phyloP scores from a whole-genome alignment of 2,797 vertebrate genomes.

The Lindbergichthys nudifrons region DNA sequence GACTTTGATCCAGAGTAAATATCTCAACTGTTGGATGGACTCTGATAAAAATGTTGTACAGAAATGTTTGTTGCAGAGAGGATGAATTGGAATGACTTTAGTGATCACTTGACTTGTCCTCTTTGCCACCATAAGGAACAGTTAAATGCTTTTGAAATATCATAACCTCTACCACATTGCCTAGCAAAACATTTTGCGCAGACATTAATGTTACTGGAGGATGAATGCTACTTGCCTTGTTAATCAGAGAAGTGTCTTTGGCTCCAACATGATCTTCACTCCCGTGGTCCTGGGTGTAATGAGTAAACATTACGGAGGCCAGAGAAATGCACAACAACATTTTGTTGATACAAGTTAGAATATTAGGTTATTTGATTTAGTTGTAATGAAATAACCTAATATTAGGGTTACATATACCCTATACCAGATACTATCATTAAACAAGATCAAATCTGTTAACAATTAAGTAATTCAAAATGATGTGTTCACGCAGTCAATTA shows the following conservation, averaged over 20 bases:
- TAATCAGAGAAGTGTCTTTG: neutral
- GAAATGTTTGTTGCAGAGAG: neutral
- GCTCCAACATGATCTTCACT: neutral
- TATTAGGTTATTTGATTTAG: neutral
- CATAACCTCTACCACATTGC: too few species aligned
- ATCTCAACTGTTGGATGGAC: neutral
- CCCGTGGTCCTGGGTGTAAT: neutral
- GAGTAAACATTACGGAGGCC: neutral
- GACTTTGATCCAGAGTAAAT: neutral
- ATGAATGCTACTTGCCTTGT: neutral
- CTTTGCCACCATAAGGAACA: too few species aligned
- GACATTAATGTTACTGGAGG: neutral
- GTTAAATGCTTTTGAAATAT: too few species aligned
- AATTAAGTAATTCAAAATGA: neutral
- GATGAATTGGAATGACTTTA: neutral
- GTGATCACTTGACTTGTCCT: neutral
- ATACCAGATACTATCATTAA: neutral
- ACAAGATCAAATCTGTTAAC: neutral
- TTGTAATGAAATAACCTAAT: neutral
- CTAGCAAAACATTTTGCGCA: neutral
- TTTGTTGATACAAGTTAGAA: too few species aligned
- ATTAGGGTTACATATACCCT: neutral
- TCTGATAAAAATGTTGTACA: neutral
- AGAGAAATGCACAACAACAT: too few species aligned
- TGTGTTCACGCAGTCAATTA: neutral